Percentiles rank a stretch among this genome's conserved stretches.
These are phyloP conservation scores for Ceyx margarethae DNA, from an alignment of 2,113 vertebrate species.

Conservation along the genomic window DNA sequence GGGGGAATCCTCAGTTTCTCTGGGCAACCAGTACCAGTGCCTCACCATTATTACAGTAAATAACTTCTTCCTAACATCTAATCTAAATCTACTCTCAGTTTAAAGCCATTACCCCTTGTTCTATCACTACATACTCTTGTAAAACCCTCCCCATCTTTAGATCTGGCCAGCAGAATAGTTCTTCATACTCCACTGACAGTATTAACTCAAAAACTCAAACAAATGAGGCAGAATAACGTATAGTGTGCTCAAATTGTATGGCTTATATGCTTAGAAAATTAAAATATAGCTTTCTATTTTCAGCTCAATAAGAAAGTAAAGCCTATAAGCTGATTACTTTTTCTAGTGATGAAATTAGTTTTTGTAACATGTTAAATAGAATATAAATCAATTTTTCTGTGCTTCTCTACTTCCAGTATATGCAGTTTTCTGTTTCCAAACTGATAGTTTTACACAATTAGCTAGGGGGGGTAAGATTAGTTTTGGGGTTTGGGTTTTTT, in stretches of 20 bases:
- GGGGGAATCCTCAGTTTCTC: too few relatives aligned
- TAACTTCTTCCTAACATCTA: too few relatives aligned
- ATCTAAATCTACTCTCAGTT: too few relatives aligned
- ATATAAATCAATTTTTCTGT: neutral
- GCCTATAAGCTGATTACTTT: neutral
- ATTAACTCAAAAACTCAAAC: neutral
- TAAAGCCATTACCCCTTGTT: too few relatives aligned
- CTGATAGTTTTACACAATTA: neutral
- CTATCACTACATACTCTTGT: neutral
- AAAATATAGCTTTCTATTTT: neutral
- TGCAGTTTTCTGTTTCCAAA: neutral
- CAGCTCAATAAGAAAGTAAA: neutral
- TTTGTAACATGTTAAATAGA: neutral
- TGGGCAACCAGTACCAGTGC: neutral
- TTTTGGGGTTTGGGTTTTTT: neutral
- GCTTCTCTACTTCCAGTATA: neutral
- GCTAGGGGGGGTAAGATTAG: fast-evolving
- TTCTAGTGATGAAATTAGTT: neutral
- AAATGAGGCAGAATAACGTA: neutral
- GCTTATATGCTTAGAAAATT: neutral
- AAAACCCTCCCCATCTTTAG: neutral
- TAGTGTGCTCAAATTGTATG: neutral
- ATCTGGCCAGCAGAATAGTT: neutral
- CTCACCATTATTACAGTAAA: too few relatives aligned
- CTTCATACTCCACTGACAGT: neutral